Base-by-base conservation (phyloP, 2,888 invertebrate genomes). In the Euproctis similis region DNA sequence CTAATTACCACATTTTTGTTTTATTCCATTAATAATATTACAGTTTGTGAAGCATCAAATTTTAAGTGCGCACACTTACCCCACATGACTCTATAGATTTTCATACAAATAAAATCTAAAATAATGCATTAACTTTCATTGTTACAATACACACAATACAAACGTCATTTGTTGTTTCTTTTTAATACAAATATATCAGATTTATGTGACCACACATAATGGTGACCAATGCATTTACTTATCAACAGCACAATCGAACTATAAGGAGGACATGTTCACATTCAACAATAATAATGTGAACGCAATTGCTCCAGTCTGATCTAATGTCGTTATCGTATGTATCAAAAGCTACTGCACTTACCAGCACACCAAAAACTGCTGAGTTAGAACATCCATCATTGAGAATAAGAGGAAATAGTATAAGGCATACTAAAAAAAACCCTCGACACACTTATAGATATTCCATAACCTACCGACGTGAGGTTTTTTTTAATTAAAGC, bases 311-410 rank as follows among this genome's bases (percentile, higher is more conserved):
- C 42, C 42, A 43, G 36, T 54, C 42, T 45, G 52, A 48, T 46
- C 38, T 56, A 50, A 45, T 51, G 48, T 50, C 46, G 48, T 47
- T 64, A 66, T 68, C 63, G 47, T 45, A 38, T 58, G 52, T 55
- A 63, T 65, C 63, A 53, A 40, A 51, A 53, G 68, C 76, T 73
- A 72, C 76, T 65, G 69, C 66, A 67, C 67, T 68, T 66, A 67
- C 59, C 56, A 60, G 59, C 59, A 60, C 65, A 70, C 74, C 74
- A 64, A 74, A 77, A 75, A 76, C 63, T 76, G 78, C 78, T 78
- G 76, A 77, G 70, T 65, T 73, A 70, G 68, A 69, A 64, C 76
- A 78, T 81, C 78, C 62, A 80, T 81, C 78, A 78, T 62, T 62
- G 54, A 60, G 57, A 66, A 68, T 67, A 60, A 65, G 48, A 58